A percentile compares a stretch with the other conserved stretches of the same genome.
Evolutionary conservation across 2,113 vertebrate genomes (phyloP).

Genomic region (Engystomops pustulosus): DNA sequence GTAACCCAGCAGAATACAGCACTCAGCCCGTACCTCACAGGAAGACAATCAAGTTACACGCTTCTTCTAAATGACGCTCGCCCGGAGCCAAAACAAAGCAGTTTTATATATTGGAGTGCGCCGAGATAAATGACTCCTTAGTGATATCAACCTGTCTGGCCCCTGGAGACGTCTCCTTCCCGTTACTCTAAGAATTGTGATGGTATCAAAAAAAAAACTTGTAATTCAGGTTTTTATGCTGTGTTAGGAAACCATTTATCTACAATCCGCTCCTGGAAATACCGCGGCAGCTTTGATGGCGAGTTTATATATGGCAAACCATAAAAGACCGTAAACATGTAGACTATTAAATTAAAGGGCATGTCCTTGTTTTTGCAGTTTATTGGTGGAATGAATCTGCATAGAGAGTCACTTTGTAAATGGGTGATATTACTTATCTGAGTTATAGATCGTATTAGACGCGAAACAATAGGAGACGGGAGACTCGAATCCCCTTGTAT

Average conservation of each 20-base stretch:
- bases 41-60: conserved; percentile 24
- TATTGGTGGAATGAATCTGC: too few species aligned
- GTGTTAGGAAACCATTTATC: background rate
- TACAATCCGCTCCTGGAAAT: background rate
- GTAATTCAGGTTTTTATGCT: background rate
- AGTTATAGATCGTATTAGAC: too few species aligned
- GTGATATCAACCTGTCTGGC: conserved; percentile 19
- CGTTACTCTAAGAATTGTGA: background rate
- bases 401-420: too few species aligned
- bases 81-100: conserved; percentile 16
- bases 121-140: conserved; percentile 33
- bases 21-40: background rate
- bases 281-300: background rate
- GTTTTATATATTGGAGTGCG: background rate
- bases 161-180: background rate
- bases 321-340: background rate
- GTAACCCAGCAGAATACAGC: background rate
- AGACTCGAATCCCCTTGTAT: too few species aligned
- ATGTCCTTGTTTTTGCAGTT: too few species aligned
- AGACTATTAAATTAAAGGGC: background rate
- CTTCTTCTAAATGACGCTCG: background rate
- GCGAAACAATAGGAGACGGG: too few species aligned
- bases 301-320: background rate
- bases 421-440: too few species aligned
- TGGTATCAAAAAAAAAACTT: conserved; percentile 12